Percentiles rank a stretch among this genome's conserved stretches.
Evolutionary conservation across 2,888 invertebrate genomes (phyloP).

Genomic region (Anticlea derivata): DNA sequence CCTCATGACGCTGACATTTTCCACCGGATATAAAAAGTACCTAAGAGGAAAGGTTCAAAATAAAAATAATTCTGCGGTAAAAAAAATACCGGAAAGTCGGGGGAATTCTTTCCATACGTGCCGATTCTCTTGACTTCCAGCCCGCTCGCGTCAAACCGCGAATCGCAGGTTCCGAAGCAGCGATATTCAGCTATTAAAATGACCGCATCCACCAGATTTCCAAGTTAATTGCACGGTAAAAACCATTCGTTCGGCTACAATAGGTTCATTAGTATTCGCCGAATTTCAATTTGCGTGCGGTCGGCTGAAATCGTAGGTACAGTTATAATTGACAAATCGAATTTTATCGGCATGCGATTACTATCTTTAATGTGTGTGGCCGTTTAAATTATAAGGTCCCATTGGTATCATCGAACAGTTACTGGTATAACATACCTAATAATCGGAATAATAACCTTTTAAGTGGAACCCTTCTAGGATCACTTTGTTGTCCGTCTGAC

Average conservation of each 20-base stretch:
- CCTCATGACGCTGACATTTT: too few species aligned
- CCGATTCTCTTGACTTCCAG: conserved; percentile 8
- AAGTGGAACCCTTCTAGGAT: too few species aligned
- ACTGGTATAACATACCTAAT: too few species aligned
- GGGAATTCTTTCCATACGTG: too few species aligned
- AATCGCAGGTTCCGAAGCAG: conserved; percentile 12
- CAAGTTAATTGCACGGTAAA: conserved; percentile 66
- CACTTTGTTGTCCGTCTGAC: too few species aligned
- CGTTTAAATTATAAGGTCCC: background rate
- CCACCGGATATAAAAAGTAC: too few species aligned
- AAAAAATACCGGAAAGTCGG: too few species aligned
- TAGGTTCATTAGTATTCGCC: conserved; percentile 60
- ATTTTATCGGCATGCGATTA: conserved; percentile 26
- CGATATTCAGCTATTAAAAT: conserved; percentile 47
- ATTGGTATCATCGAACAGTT: too few species aligned
- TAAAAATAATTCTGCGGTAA: too few species aligned
- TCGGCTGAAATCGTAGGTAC: conserved; percentile 46
- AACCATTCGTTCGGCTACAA: conserved; percentile 57
- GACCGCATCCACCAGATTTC: conserved; percentile 57
- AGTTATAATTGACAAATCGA: conserved; percentile 56
- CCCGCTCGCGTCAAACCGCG: conserved; percentile 17
- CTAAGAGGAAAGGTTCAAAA: too few species aligned
- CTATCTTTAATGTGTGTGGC: conserved; percentile 3
- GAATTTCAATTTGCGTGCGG: conserved; percentile 56
- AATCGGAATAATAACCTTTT: too few species aligned